phyloP scores from a whole-genome alignment of 2,888 invertebrate genomes.

The Drosophila austrosaltans region DNA sequence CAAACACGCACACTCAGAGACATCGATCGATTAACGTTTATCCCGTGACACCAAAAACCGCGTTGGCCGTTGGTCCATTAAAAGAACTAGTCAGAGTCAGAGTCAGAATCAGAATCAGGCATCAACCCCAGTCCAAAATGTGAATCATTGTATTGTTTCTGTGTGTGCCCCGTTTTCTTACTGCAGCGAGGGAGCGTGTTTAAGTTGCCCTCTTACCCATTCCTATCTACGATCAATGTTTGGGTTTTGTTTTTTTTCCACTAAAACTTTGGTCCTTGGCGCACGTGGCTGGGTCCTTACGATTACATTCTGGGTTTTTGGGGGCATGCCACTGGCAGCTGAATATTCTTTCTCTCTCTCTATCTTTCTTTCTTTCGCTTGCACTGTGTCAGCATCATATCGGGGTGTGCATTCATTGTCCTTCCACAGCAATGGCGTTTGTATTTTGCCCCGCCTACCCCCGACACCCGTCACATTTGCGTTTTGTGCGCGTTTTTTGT shows the following conservation, averaged over 20 bases:
- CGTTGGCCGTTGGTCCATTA: constrained; percentile 62
- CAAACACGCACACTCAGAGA: constrained; percentile 37
- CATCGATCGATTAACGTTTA: constrained; percentile 69
- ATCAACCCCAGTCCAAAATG: constrained; percentile 40
- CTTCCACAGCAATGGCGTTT: constrained; percentile 72
- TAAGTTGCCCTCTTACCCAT: constrained; percentile 41
- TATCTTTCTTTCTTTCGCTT: constrained; percentile 14
- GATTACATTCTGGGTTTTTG: constrained; percentile 32
- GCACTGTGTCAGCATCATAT: constrained; percentile 16
- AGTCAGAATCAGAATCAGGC: constrained; percentile 36
- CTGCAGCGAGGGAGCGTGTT: constrained; percentile 28
- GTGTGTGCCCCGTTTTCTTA: constrained; percentile 33
- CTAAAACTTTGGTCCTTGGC: constrained; percentile 54
- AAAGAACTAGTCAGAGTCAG: constrained; percentile 50
- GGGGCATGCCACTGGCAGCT: constrained; percentile 66
- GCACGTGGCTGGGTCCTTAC: constrained; percentile 51
- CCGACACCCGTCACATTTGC: constrained; percentile 23
- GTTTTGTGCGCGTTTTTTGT: constrained; percentile 57
- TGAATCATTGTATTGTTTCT: constrained; percentile 17
- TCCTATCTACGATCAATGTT: constrained; percentile 56
- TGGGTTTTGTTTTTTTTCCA: constrained; percentile 40
- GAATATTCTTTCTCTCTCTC: constrained; percentile 14
- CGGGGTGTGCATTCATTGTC: constrained; percentile 46
- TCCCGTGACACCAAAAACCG: constrained; percentile 70
- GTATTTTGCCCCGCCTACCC: constrained; percentile 70